Evolutionary conservation across 2,888 invertebrate genomes (phyloP).

Genomic region (Steromphala cineraria): DNA sequence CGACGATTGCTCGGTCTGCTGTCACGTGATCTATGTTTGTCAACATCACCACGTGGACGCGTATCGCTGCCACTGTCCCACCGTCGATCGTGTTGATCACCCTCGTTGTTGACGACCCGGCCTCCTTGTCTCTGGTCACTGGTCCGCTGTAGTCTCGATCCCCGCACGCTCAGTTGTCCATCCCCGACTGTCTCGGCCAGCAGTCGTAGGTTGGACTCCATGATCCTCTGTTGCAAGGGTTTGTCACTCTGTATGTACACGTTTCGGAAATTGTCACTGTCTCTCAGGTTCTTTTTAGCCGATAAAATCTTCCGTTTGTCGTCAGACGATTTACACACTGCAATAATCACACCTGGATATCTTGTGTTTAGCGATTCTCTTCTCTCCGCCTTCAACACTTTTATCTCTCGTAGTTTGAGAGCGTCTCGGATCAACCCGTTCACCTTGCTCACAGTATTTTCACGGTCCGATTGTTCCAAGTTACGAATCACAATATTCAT

Average conservation of each 20-base stretch:
- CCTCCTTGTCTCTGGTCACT: too few relatives aligned
- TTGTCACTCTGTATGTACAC: not conserved
- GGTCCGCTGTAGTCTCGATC: not conserved
- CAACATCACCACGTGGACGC: too few relatives aligned
- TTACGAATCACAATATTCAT: not conserved
- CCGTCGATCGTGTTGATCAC: too few relatives aligned
- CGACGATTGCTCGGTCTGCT: too few relatives aligned
- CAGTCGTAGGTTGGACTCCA: not conserved
- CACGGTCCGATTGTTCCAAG: not conserved
- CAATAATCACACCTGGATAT: not conserved
- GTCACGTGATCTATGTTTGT: too few relatives aligned
- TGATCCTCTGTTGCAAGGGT: not conserved
- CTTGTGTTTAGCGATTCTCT: not conserved
- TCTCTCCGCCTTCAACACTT: not conserved
- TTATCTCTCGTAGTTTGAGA: not conserved
- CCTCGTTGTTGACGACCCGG: too few relatives aligned
- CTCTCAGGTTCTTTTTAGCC: not conserved
- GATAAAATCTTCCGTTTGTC: not conserved
- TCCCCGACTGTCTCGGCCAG: not conserved
- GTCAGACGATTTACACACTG: not conserved
- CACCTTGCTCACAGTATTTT: not conserved
- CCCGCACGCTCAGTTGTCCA: not conserved
- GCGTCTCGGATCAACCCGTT: not conserved
- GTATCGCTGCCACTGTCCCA: too few relatives aligned
- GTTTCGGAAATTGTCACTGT: not conserved